phyloP scores from a whole-genome alignment of 2,888 invertebrate species.

The Apodemia mormo region DNA sequence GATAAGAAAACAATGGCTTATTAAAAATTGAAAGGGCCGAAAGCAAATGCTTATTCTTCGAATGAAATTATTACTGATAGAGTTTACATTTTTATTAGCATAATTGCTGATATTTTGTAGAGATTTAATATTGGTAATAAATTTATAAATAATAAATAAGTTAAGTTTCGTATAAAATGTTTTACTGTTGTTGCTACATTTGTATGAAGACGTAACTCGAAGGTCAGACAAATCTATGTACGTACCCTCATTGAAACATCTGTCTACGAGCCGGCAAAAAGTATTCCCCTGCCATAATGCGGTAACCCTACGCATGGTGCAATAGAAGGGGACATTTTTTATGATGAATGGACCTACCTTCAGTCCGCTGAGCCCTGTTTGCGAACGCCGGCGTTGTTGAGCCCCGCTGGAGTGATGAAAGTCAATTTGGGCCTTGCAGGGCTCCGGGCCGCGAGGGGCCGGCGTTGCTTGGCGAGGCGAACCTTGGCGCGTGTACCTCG shows the following conservation, averaged over 20 bases:
- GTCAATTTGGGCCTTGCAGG: conserved; percentile 58
- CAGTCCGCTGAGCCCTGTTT: conserved; percentile 67
- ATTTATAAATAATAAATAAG: background rate
- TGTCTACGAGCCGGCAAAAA: conserved; percentile 26
- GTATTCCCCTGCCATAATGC: conserved; percentile 52
- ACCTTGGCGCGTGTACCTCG: conserved; percentile 69
- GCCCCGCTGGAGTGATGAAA: conserved; percentile 52
- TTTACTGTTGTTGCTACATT: background rate
- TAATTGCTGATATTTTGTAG: background rate
- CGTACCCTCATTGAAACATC: conserved; percentile 12
- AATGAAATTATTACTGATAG: background rate
- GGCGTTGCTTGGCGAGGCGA: conserved; percentile 73
- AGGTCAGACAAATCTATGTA: conserved; percentile 11
- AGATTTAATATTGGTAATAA: background rate
- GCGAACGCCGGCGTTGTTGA: conserved; percentile 72
- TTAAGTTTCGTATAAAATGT: background rate
- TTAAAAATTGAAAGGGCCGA: background rate
- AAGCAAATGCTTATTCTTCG: background rate
- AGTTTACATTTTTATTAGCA: background rate
- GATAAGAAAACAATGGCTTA: conserved; percentile 6
- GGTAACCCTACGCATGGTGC: conserved; percentile 47
- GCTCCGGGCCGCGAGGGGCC: conserved; percentile 78
- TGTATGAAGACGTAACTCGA: conserved; percentile 1
- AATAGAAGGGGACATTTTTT: conserved; percentile 55
- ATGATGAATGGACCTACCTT: conserved; percentile 55